Conservation (phyloP, 1,140 invertebrate species). For the Ips typographus region DNA sequence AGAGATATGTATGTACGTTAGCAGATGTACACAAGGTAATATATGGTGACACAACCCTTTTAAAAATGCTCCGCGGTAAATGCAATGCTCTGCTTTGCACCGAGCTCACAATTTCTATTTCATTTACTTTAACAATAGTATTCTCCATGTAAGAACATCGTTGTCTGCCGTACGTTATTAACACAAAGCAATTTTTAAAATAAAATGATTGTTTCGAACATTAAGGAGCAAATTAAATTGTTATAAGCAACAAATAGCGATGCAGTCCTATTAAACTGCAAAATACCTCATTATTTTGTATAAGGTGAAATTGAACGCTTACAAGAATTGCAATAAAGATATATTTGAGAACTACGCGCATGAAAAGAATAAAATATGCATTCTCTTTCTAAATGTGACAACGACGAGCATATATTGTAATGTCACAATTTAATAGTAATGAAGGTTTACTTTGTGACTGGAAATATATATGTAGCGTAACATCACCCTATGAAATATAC, state of each 20-base stretch:
- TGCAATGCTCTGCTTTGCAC: conserved; percentile 23
- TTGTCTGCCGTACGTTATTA: neutral
- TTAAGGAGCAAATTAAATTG: too few species aligned
- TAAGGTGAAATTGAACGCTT: too few species aligned
- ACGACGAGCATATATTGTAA: neutral
- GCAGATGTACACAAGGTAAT: conserved; percentile 30
- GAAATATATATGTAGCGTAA: conserved; percentile 10
- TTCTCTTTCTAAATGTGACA: too few species aligned
- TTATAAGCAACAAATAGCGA: too few species aligned
- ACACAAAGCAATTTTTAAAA: too few species aligned
- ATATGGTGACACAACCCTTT: conserved; percentile 32
- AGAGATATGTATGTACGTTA: conserved; percentile 26
- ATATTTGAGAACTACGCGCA: too few species aligned
- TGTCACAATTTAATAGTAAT: conserved; percentile 16
- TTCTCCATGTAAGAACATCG: conserved; percentile 3
- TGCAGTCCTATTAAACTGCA: too few species aligned
- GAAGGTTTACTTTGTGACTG: conserved; percentile 16
- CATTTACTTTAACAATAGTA: conserved; percentile 23
- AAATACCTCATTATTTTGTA: too few species aligned
- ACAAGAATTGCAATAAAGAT: too few species aligned
- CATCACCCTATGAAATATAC: conserved; percentile 11
- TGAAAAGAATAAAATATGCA: too few species aligned
- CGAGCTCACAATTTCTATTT: conserved; percentile 26
- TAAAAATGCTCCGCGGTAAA: conserved; percentile 20
- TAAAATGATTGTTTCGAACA: too few species aligned